Evolutionary conservation across 35 echinoderm and acorn worm species (phyloP), one percentile per base, ranked within the genome.

Genomic region (Ptychodera flava): DNA sequence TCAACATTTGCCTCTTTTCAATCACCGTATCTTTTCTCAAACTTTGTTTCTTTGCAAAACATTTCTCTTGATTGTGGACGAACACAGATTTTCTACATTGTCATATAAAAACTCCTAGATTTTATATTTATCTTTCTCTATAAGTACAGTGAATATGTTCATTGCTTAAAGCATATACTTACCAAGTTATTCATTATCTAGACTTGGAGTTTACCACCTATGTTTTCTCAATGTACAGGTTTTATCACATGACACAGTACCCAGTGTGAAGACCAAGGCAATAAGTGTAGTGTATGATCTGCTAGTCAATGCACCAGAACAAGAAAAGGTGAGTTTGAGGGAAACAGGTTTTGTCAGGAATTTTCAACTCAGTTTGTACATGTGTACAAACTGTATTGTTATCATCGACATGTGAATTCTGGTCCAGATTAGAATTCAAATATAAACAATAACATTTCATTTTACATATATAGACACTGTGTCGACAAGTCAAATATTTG

Each of bases 191-290:
- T n/a, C n/a, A n/a, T n/a, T n/a, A n/a, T n/a, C n/a, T n/a, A n/a
- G n/a, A n/a, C n/a, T n/a, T n/a, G n/a, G n/a, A n/a, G n/a, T n/a
- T n/a, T n/a, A n/a, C n/a, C n/a, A n/a, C n/a, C n/a, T n/a, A n/a
- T n/a, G n/a, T n/a, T n/a, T n/a, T n/a, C 31, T 53, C 28, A 88
- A 16, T 78, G 1, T 82, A n/a, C 29, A 99, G 96, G 88, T 64
- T 35, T 79, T 94, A 16, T 87, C 88, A 0, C 88, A 92, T 52
- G 96, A 99, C 45, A 94, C 90, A 45, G 82, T 99, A 0, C 76
- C 80, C 77, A 93, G 92, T 78, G 93, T 99, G 1, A 99, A 99
- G 78, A 82, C 80, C 16, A 94, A 99, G 78, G 96, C 96, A 34
- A 83, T 99, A 37, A 90, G 90, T 33, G 81, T 85, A 16, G 88